Evolutionary conservation across 2,888 invertebrate genomes (phyloP).

Genomic region (Proisotoma minuta): DNA sequence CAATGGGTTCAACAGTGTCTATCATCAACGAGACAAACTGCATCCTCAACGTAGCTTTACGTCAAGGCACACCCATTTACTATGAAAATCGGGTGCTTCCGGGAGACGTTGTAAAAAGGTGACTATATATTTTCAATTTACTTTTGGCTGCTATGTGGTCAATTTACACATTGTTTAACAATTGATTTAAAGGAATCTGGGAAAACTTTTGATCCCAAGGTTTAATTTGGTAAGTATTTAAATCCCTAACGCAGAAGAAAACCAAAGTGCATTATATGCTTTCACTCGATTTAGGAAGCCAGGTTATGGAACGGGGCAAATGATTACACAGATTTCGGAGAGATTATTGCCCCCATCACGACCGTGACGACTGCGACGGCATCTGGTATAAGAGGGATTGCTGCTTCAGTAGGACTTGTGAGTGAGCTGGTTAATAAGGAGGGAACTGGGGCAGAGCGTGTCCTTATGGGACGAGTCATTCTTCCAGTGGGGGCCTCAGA

Average conservation of each 20-base stretch:
- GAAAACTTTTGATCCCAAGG: conserved; percentile 24
- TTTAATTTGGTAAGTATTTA: no score
- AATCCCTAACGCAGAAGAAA: no score
- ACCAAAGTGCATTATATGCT: no score
- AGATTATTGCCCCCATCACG: conserved; percentile 3
- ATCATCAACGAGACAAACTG: conserved; percentile 36
- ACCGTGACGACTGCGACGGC: background rate
- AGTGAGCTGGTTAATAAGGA: conserved; percentile 23
- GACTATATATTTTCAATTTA: background rate
- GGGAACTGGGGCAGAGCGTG: conserved; percentile 17
- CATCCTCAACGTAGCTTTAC: conserved; percentile 35
- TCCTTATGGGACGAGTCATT: conserved; percentile 32
- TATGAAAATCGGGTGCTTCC: conserved; percentile 36
- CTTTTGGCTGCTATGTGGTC: no score
- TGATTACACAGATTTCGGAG: conserved; percentile 4
- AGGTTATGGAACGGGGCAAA: conserved; percentile 4
- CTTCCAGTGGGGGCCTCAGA: conserved; percentile 28
- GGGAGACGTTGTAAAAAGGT: conserved; percentile 31
- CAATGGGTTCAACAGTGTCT: conserved; percentile 37
- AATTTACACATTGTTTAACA: no score
- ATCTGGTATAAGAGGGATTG: conserved; percentile 22
- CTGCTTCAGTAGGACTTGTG: conserved; percentile 24
- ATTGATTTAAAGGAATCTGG: conserved; percentile 35
- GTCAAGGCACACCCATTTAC: conserved; percentile 33
- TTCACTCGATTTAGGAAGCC: no score